Base-by-base conservation (phyloP, 2,113 vertebrate genomes). In the Aix galericulata region DNA sequence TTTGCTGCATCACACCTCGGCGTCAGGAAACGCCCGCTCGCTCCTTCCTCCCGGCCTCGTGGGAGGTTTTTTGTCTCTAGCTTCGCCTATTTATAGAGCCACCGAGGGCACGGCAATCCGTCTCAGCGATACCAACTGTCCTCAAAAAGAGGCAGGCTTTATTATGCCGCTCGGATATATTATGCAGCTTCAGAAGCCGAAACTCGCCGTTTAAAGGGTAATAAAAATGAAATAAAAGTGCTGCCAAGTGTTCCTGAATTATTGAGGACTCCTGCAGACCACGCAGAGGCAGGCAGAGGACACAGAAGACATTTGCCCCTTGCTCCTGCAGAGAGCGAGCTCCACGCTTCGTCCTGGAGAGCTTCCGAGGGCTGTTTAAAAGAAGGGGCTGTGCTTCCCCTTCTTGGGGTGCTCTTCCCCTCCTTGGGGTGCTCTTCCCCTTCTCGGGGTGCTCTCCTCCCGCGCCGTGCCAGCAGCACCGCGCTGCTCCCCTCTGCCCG, bases 381-480 rank as follows among this genome's bases (percentile, higher is more conserved):
- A 29, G 34, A 14, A 42, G 3, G 32, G 32, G 38, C 27, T 55
- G 6, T 9, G 22, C 48, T 21, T 31, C 42, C 42, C 21, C 60
- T 13, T 25, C 50, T 52, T 13, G 2, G 2, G 48, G 50, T 52
- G 36, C 68, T 44, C 48, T 13, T 31, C 42, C 42, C 21, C 60
- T 13, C 13, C 23, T 25, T 25, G 3, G 22, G 50, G 50, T 52
- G 31, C 52, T 36, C 55, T 20, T 52, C 42, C 42, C 21, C 60
- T 13, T 25, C 50, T 52, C 7, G 2, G 2, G 48, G 50, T 52
- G 36, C 68, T 44, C 23, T 16, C 1, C 34, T 11, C 42, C 31
- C 2, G 4, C 77, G 1, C 6, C 22, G 23, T 20, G 50, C 59
- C 6, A 11, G 40, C 50, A 13, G 6, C 14, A 0, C 40, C 1